Base-by-base conservation (phyloP, 2,888 invertebrate species). In the Synanthedon tipuliformis region DNA sequence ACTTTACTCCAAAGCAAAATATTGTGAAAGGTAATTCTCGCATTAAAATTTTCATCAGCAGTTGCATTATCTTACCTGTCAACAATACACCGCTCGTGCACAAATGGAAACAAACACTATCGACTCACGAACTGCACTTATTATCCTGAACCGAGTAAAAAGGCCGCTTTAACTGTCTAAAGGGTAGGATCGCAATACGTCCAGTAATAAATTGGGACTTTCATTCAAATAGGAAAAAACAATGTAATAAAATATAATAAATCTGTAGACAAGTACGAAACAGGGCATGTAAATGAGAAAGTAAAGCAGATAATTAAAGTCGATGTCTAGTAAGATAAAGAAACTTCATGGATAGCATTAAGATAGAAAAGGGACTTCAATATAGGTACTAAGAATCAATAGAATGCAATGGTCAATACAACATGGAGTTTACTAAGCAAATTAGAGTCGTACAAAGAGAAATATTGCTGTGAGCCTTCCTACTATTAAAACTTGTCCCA, bases 91-190 rank as follows among this genome's bases (percentile, higher is more conserved):
- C 61, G 55, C 56, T 60, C 64, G 64, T 69, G 61, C 59, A 57
- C 58, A 62, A 71, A 71, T 73, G 75, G 71, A 74, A 75, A 73
- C 71, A 57, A 59, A 57, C 64, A 55, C 64, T 51, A 56, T 54
- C 61, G 61, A 59, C 66, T 71, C 73, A 74, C 71, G 75, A 76
- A 57, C 63, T 52, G 60, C 68, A 66, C 66, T 73, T 65, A 71
- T 68, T 70, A 71, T 69, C 68, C 69, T 57, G 60, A 56, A 64
- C 57, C 59, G 54, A 62, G 64, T 61, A 64, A 65, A 67, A 63
- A 68, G 34, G 62, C 60, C 57, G 49, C 18, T 61, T 64, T 60
- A 59, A 60, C 59, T 72, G 68, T 69, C 62, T 60, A 64, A 63
- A 62, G 69, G 64, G 64, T 59, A 58, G 56, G 61, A 60, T 64